Conservation (phyloP, 2,113 vertebrate genomes). For the Sinocyclocheilus grahami region DNA sequence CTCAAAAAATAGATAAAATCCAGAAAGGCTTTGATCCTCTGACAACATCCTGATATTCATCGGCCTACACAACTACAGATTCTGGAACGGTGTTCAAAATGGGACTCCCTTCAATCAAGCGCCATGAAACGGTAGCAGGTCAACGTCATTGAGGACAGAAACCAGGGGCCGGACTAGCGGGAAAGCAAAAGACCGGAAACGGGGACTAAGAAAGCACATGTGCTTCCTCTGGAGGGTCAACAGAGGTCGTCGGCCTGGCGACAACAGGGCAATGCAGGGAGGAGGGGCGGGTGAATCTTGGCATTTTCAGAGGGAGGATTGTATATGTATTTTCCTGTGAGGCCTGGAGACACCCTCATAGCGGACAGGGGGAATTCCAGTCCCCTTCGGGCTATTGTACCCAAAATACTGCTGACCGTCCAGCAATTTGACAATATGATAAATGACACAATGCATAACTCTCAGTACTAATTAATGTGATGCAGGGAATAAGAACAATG, state of each 20-base stretch:
- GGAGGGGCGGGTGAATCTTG: constrained; percentile 60
- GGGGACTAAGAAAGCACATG: constrained; percentile 36
- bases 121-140: constrained; percentile 42
- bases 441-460: constrained; percentile 4
- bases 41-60: not conserved
- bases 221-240: constrained; percentile 64
- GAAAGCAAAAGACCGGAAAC: constrained; percentile 13
- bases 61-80: not conserved
- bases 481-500: constrained; percentile 16
- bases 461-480: not conserved
- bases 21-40: constrained; percentile 20
- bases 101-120: not conserved
- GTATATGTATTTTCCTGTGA: constrained; percentile 69
- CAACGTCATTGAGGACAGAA: constrained; percentile 42
- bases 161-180: not conserved
- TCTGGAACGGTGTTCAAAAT: no score
- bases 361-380: constrained; percentile 72
- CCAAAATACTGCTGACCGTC: constrained; percentile 62
- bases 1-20: not conserved
- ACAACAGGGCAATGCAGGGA: constrained; percentile 44
- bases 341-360: constrained; percentile 41
- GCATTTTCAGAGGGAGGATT: constrained; percentile 68
- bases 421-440: not conserved
- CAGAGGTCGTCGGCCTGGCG: constrained; percentile 59
- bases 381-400: constrained; percentile 69